Evolutionary conservation across 2,888 invertebrate species (phyloP).

Genomic region (Gastracanthus pulcherrimus): DNA sequence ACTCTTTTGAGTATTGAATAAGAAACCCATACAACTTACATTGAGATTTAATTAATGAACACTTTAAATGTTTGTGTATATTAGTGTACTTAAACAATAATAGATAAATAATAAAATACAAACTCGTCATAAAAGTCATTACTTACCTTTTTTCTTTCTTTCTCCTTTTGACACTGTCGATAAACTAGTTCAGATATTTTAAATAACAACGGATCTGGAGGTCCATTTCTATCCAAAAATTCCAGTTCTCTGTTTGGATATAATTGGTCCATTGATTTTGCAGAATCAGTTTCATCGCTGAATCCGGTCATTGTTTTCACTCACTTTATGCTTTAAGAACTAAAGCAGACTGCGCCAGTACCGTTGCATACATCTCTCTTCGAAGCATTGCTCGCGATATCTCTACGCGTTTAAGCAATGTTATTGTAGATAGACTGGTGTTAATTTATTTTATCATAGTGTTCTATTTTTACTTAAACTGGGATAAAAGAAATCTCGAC

Average conservation of each 20-base stretch:
- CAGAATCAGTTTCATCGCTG: background rate
- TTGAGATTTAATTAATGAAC: no score
- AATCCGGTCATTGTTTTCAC: background rate
- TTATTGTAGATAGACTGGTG: background rate
- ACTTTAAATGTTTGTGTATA: no score
- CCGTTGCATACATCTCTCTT: background rate
- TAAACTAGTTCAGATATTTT: conserved; percentile 18
- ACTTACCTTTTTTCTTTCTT: background rate
- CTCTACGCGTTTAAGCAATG: background rate
- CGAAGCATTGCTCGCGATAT: background rate
- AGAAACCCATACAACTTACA: no score
- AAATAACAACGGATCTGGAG: background rate
- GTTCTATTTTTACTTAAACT: background rate
- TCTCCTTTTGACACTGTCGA: conserved; percentile 17
- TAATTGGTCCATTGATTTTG: background rate
- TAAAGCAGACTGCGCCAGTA: background rate
- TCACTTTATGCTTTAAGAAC: background rate
- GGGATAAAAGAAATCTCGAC: background rate
- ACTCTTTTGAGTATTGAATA: no score
- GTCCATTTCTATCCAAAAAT: background rate
- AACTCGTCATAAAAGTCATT: no score
- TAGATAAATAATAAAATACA: no score
- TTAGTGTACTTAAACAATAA: no score
- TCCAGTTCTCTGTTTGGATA: background rate
- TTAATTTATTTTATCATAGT: background rate